phyloP scores from a whole-genome alignment of 2,797 vertebrate species.

The Gephyroberyx darwinii region DNA sequence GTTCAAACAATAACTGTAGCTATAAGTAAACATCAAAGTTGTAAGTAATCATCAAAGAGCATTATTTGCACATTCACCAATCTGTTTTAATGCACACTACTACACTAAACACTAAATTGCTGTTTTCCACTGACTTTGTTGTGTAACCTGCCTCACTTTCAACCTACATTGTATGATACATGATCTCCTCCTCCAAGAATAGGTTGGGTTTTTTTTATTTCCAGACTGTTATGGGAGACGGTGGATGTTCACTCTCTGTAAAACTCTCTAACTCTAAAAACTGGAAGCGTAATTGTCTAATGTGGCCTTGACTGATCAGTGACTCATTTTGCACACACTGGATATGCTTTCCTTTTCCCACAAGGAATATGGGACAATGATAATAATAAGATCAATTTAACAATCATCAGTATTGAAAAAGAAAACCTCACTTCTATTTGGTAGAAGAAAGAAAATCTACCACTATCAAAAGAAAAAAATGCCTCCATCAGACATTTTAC shows the following conservation, averaged over 20 bases:
- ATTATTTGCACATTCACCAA: conserved; percentile 52
- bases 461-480: too few relatives aligned
- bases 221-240: conserved; percentile 33
- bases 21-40: conserved; percentile 4
- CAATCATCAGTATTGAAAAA: too few relatives aligned
- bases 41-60: conserved; percentile 50
- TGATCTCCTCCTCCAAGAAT: conserved; percentile 51
- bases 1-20: conserved; percentile 31
- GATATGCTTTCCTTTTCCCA: not conserved
- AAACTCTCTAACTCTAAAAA: too few relatives aligned
- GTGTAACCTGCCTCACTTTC: conserved; percentile 67
- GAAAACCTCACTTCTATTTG: too few relatives aligned
- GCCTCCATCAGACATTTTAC: not conserved
- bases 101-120: conserved; percentile 58
- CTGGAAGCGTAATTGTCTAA: too few relatives aligned
- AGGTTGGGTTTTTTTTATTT: conserved; percentile 24
- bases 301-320: too few relatives aligned
- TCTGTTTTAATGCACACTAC: conserved; percentile 60
- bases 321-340: not conserved
- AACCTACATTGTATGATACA: conserved; percentile 35
- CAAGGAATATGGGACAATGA: not conserved
- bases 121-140: conserved; percentile 60
- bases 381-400: too few relatives aligned
- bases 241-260: conserved; percentile 20
- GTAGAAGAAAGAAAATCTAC: too few relatives aligned